Percentiles rank a stretch among this genome's conserved stretches.
Conservation (phyloP, 92 coral and sea anemone species). For the Muricea muricata region DNA sequence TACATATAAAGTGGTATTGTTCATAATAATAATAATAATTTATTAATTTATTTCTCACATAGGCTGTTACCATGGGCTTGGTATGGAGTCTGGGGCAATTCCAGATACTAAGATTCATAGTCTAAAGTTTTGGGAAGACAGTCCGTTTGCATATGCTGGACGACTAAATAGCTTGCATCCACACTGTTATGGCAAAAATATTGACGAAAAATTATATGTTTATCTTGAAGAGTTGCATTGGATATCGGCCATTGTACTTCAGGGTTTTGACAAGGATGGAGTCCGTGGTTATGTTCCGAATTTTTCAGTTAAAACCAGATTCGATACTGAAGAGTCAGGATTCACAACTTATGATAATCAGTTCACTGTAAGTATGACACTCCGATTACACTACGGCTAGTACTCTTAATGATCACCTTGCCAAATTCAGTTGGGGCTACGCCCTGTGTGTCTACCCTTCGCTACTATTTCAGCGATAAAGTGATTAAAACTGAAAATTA, state of each 20-base stretch:
- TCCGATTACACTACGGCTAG: too few relatives aligned
- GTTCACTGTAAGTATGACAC: neutral
- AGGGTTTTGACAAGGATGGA: neutral
- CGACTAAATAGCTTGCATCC: neutral
- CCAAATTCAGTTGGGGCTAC: too few relatives aligned
- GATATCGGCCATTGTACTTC: neutral
- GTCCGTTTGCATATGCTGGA: neutral
- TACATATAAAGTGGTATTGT: too few relatives aligned
- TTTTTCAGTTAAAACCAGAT: neutral
- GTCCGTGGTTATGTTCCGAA: neutral
- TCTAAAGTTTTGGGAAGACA: neutral
- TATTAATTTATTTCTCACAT: neutral
- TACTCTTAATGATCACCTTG: too few relatives aligned
- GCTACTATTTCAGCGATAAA: too few relatives aligned
- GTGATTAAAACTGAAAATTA: too few relatives aligned
- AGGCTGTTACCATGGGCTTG: conserved; percentile 5
- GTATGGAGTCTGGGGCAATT: conserved; percentile 14
- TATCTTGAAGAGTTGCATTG: neutral
- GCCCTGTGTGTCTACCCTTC: too few relatives aligned
- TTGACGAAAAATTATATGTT: neutral
- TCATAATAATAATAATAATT: too few relatives aligned
- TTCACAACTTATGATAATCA: neutral
- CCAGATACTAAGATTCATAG: neutral
- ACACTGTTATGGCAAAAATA: neutral
- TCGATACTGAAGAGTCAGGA: neutral